phyloP scores from a whole-genome alignment of 92 coral and sea anemone species.

The Heteractis magnifica region DNA sequence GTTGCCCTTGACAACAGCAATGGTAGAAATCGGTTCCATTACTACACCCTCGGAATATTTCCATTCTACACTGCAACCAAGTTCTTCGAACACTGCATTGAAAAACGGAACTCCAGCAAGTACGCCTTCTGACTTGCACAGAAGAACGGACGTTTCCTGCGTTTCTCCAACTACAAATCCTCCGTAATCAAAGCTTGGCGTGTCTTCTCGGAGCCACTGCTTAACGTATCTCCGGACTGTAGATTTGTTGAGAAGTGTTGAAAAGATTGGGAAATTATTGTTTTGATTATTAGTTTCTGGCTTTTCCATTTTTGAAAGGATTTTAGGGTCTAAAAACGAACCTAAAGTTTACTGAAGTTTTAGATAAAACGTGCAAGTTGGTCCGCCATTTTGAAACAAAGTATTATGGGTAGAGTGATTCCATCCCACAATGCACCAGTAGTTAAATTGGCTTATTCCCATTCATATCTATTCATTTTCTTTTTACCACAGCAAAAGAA shows the following conservation, averaged over 20 bases:
- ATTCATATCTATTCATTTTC: too few species aligned
- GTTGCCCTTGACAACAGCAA: constrained; percentile 81
- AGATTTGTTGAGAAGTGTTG: constrained; percentile 50
- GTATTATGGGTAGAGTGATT: neutral
- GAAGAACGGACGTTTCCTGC: constrained; percentile 80
- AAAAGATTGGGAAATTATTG: constrained; percentile 22
- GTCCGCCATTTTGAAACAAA: neutral
- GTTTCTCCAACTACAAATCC: constrained; percentile 87
- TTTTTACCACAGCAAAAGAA: too few species aligned
- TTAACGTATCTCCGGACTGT: constrained; percentile 64
- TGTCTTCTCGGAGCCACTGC: constrained; percentile 84
- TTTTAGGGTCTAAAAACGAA: neutral
- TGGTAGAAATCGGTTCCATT: constrained; percentile 70
- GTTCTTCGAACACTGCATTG: constrained; percentile 85
- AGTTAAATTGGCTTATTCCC: too few species aligned
- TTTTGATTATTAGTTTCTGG: constrained; percentile 15
- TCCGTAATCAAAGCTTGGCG: constrained; percentile 91
- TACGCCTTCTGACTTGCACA: constrained; percentile 89
- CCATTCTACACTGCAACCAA: constrained; percentile 94
- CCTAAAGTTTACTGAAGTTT: too few species aligned
- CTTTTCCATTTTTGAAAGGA: neutral
- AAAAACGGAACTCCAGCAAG: constrained; percentile 97
- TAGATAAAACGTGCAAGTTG: too few species aligned
- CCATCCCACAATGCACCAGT: too few species aligned
- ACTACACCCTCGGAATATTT: constrained; percentile 65